phyloP scores from a whole-genome alignment of 1,140 invertebrate species.

The Bombus confusus region DNA sequence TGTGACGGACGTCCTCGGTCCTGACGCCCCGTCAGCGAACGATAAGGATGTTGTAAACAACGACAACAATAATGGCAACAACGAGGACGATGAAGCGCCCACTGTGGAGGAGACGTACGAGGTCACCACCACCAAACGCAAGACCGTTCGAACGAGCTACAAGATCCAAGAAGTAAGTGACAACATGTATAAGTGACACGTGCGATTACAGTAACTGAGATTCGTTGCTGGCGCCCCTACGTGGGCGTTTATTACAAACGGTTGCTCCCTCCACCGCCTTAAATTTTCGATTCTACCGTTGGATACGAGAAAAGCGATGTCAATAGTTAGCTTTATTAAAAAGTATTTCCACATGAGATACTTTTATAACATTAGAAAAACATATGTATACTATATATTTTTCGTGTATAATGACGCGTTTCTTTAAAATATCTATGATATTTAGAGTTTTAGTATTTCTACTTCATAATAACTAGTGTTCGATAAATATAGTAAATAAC shows the following conservation, averaged over 20 bases:
- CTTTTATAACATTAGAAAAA: no score
- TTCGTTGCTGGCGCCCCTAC: constrained; percentile 19
- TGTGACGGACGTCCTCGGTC: constrained; percentile 70
- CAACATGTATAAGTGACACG: constrained; percentile 27
- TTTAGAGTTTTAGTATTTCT: no score
- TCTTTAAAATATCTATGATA: no score
- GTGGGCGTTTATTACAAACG: constrained; percentile 48
- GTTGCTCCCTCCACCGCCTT: not conserved
- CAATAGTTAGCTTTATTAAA: not conserved
- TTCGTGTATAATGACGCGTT: no score
- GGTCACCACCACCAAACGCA: constrained; percentile 84
- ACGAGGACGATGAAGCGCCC: constrained; percentile 70
- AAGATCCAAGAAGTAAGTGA: constrained; percentile 86
- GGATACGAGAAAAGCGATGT: not conserved
- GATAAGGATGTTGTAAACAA: constrained; percentile 32
- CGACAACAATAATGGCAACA: constrained; percentile 39
- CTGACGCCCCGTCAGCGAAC: constrained; percentile 3
- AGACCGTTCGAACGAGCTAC: constrained; percentile 85
- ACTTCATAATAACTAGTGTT: no score
- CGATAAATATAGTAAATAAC: no score
- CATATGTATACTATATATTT: no score
- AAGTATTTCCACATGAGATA: not conserved
- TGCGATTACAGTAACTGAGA: constrained; percentile 34
- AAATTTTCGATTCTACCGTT: not conserved
- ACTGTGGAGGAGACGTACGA: constrained; percentile 81